Percentiles rank a stretch among this genome's conserved stretches.
These are phyloP conservation scores for Parambassis ranga DNA, from an alignment of 2,797 vertebrate genomes.

Conservation along the genomic window DNA sequence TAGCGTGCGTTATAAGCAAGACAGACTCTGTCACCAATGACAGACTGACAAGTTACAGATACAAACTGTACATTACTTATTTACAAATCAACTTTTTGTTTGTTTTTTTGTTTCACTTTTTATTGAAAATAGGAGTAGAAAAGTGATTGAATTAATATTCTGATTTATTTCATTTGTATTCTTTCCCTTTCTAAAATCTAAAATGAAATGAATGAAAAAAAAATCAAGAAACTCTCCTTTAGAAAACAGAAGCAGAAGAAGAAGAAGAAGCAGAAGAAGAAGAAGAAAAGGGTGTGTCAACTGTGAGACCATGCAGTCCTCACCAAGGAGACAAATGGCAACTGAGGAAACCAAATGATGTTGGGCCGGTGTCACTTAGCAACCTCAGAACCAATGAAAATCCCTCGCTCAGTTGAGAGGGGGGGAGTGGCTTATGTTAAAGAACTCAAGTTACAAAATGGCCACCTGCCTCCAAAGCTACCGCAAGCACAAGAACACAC, in stretches of 20 bases:
- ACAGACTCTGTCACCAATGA: slow-evolving; percentile 93
- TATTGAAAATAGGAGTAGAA: slow-evolving; percentile 88
- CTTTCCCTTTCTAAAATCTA: slow-evolving; percentile 82
- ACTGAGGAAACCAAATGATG: slow-evolving; percentile 60
- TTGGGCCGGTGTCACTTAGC: slow-evolving; percentile 66
- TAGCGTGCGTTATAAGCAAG: slow-evolving; percentile 94
- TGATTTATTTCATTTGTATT: slow-evolving; percentile 80
- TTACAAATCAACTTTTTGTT: slow-evolving; percentile 90
- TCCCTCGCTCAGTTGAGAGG: slow-evolving; percentile 50
- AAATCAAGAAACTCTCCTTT: slow-evolving; percentile 50
- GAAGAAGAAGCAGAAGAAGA: slow-evolving; percentile 54
- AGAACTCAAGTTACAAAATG: slow-evolving; percentile 67
- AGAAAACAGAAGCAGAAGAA: slow-evolving; percentile 54
- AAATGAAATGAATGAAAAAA: slow-evolving; percentile 75
- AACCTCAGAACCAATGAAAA: slow-evolving; percentile 69
- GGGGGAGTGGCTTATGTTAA: slow-evolving; percentile 63
- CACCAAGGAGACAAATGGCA: slow-evolving; percentile 64
- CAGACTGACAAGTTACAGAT: slow-evolving; percentile 90
- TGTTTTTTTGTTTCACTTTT: slow-evolving; percentile 77
- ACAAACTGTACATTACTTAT: slow-evolving; percentile 98
- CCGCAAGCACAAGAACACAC: slow-evolving; percentile 69
- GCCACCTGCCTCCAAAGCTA: slow-evolving; percentile 72
- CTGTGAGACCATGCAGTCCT: slow-evolving; percentile 68
- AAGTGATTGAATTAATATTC: slow-evolving; percentile 86
- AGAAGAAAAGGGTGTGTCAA: slow-evolving; percentile 54